Percentiles rank a stretch among this genome's conserved stretches.
Evolutionary conservation across 1,140 invertebrate genomes (phyloP).

Genomic region (Eciton burchellii): DNA sequence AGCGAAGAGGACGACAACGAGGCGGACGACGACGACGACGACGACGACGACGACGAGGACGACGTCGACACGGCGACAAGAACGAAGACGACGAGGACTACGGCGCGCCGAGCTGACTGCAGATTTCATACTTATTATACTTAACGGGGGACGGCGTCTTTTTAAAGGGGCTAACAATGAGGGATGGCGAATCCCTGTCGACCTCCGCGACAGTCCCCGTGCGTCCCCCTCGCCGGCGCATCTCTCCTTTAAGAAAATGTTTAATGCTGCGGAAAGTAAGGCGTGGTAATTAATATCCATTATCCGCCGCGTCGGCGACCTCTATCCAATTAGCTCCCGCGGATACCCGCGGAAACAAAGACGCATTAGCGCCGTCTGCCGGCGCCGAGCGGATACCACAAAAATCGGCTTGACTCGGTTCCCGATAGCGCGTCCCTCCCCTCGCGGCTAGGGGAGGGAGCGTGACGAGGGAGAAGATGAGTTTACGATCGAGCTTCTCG

Average conservation of each 20-base stretch:
- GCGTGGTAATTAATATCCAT: conserved; percentile 86
- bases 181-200: conserved; percentile 80
- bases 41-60: conserved; percentile 73
- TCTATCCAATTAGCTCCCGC: conserved; percentile 80
- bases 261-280: conserved; percentile 85
- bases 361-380: conserved; percentile 78
- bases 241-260: conserved; percentile 81
- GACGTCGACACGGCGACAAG: conserved; percentile 36
- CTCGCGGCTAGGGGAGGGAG: too few relatives aligned
- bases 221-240: conserved; percentile 1
- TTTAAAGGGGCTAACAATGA: conserved; percentile 85
- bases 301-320: conserved; percentile 82
- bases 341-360: conserved; percentile 79
- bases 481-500: not conserved
- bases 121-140: conserved; percentile 84
- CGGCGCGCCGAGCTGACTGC: conserved; percentile 46
- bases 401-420: conserved; percentile 46
- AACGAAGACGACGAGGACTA: conserved; percentile 49
- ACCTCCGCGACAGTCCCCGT: conserved; percentile 19
- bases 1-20: conserved; percentile 51
- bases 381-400: conserved; percentile 26
- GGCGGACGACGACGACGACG: conserved; percentile 21
- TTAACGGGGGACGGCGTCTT: conserved; percentile 82
- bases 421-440: not conserved
- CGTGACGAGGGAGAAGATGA: too few relatives aligned